Percentiles rank a stretch among this genome's conserved stretches.
Evolutionary conservation across 2,797 vertebrate genomes (phyloP).

Genomic region (Delichon dasypus): DNA sequence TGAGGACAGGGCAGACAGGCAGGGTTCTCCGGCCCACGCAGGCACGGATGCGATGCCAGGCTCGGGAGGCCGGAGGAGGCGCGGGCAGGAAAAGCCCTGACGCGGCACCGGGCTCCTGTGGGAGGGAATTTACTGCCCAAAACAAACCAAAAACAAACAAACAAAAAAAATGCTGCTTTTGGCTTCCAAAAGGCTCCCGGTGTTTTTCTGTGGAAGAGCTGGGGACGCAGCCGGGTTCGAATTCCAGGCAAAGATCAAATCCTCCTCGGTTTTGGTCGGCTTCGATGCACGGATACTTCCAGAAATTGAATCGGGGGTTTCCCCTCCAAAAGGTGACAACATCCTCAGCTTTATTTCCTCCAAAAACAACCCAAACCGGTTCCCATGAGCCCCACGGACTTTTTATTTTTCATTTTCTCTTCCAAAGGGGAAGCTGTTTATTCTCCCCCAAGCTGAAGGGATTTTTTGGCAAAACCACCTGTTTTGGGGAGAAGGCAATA

Average conservation of each 20-base stretch:
- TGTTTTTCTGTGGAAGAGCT: neutral
- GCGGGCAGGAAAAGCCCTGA: neutral
- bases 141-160: neutral
- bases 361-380: neutral
- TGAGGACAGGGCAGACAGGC: neutral
- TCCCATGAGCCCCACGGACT: rapidly evolving
- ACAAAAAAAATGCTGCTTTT: neutral
- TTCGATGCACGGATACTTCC: neutral
- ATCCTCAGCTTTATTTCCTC: neutral
- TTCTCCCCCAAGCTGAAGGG: neutral
- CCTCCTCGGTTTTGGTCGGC: rapidly evolving
- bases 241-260: neutral
- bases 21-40: neutral
- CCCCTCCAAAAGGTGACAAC: neutral
- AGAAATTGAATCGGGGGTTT: neutral
- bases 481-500: neutral
- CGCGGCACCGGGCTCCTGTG: neutral
- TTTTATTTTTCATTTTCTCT: neutral
- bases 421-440: neutral
- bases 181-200: neutral
- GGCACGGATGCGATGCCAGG: neutral
- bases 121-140: neutral
- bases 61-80: neutral
- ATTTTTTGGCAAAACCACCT: neutral
- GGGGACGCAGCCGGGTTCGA: neutral